These are phyloP conservation scores for Metridium senile DNA, from an alignment of 92 coral and sea anemone genomes.

Conservation along the genomic window DNA sequence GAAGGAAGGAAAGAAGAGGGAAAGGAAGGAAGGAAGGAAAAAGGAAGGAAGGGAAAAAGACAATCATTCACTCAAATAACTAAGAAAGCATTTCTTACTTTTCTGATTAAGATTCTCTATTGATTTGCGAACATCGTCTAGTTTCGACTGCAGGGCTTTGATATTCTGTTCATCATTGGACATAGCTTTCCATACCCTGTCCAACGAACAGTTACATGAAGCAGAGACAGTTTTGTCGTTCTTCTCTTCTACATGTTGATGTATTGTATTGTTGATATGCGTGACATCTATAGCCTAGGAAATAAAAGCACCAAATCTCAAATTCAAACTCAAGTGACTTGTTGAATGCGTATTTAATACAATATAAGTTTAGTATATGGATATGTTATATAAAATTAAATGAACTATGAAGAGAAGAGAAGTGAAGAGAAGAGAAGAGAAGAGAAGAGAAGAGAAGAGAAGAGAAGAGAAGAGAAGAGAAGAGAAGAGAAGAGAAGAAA, in stretches of 20 bases:
- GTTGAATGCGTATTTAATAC: too few relatives aligned
- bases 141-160: slow-evolving; percentile 8
- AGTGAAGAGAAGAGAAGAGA: neutral
- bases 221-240: neutral
- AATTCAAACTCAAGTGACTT: too few relatives aligned
- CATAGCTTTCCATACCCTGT: slow-evolving; percentile 18
- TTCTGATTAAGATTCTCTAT: neutral
- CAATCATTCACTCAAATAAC: neutral
- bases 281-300: slow-evolving; percentile 34
- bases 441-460: neutral
- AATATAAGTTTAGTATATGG: too few relatives aligned
- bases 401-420: neutral
- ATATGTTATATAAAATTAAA: neutral
- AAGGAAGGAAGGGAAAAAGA: slow-evolving; percentile 1
- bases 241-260: slow-evolving; percentile 20
- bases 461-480: neutral
- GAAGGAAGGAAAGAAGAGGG: neutral
- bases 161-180: slow-evolving; percentile 12
- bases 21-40: neutral
- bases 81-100: slow-evolving; percentile 16
- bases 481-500: neutral
- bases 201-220: slow-evolving; percentile 39
- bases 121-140: slow-evolving; percentile 6
- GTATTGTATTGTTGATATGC: slow-evolving; percentile 44
- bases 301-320: neutral